Evolutionary conservation across 1,140 invertebrate species (phyloP), one percentile per base, ranked within the genome.

Genomic region (Orchesella cincta): DNA sequence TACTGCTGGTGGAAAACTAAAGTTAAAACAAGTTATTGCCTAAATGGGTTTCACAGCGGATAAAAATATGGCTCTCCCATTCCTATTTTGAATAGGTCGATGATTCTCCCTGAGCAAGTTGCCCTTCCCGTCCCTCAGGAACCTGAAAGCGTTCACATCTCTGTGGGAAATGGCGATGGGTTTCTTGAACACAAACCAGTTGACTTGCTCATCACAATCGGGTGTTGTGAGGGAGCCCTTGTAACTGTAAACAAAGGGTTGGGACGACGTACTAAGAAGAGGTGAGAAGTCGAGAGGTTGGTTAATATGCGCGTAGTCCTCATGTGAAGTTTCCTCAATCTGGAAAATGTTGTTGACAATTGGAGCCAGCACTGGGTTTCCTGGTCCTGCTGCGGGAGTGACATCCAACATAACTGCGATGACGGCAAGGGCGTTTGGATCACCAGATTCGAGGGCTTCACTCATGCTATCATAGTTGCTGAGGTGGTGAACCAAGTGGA

Each of bases 141-240:
- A 34, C 26, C 73, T 12, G 73, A 75, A 71, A 46, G 29, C 36
- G 52, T 77, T 78, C 80, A 90, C 90, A 86, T 92, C 90, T 14
- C 85, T 80, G 39, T 87, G 81, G 0, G 89, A 90, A 36, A 93
- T 87, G 0, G 87, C 86, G 29, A 90, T 83, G 52, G 88, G 88
- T 46, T 89, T 85, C 0, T 88, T 86, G 74, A 93, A 88, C 1
- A 94, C 86, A 5, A 91, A 91, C 93, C 93, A 94, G 1, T 88
- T 88, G 1, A 94, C 91, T 28, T 88, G 87, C 83, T 93, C 92
- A 54, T 88, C 88, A 80, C 93, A 94, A 0, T 84, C 86, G 0
- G 93, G 93, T 3, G 92, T 93, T 0, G 93, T 94, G 51, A 94
- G 84, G 0, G 92, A 93, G 1, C 93, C 93, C 2, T 88, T 82